Evolutionary conservation across 2,797 vertebrate genomes (phyloP).

Genomic region (Arctocebus calabarensis): DNA sequence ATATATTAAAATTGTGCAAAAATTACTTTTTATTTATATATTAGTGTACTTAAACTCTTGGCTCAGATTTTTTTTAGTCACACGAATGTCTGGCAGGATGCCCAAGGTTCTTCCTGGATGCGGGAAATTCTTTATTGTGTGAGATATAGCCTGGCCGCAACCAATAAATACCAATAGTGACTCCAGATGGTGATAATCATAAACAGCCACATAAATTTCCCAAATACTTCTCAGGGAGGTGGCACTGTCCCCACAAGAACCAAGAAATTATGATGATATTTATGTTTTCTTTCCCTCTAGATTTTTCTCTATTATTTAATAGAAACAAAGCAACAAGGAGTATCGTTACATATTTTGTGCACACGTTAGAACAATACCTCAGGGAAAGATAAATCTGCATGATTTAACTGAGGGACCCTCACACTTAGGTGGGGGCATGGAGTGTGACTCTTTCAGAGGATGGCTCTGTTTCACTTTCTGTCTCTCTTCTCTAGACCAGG

Average conservation of each 20-base stretch:
- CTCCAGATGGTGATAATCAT: not conserved
- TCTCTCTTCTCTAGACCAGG: not conserved
- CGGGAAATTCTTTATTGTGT: not conserved
- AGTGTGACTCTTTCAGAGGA: not conserved
- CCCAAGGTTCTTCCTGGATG: not conserved
- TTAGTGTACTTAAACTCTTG: constrained; percentile 32
- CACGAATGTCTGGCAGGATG: not conserved
- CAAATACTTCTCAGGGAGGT: not conserved
- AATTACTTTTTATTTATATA: constrained; percentile 36
- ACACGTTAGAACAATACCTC: not conserved
- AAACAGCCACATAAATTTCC: not conserved
- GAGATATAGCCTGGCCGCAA: not conserved
- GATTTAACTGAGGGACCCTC: not conserved
- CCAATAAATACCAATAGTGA: not conserved
- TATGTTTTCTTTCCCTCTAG: not conserved
- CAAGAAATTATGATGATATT: not conserved
- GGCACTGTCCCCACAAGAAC: not conserved
- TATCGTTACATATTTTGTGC: not conserved
- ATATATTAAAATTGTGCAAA: constrained; percentile 9
- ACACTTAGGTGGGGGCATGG: not conserved
- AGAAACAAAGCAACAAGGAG: not conserved
- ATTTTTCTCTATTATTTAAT: not conserved
- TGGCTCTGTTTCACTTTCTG: not conserved
- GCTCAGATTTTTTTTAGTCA: constrained; percentile 46
- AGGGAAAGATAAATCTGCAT: not conserved